Percentiles rank a stretch among this genome's conserved stretches.
Conservation (phyloP, 2,797 vertebrate genomes). For the Myotis findleyi region DNA sequence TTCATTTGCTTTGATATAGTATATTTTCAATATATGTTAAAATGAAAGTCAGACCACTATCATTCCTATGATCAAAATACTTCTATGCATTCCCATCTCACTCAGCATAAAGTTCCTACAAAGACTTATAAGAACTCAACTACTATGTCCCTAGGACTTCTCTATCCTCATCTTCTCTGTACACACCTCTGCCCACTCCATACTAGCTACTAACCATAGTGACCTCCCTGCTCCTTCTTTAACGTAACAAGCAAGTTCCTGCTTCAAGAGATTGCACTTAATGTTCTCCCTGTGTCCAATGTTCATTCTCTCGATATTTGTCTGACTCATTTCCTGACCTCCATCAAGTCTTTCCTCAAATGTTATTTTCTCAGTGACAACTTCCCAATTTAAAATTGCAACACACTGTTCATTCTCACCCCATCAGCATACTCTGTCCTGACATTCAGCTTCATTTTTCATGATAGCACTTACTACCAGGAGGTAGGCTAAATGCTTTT, state of each 20-base stretch:
- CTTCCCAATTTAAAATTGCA: background rate
- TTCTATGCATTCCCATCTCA: background rate
- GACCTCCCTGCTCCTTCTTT: background rate
- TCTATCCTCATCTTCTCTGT: background rate
- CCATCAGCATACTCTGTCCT: background rate
- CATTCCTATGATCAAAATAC: background rate
- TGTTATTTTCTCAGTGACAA: slow-evolving; percentile 25
- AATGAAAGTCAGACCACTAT: background rate
- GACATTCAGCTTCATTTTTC: background rate
- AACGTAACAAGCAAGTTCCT: background rate
- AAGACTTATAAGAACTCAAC: background rate
- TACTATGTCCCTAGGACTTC: background rate
- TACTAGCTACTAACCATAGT: background rate
- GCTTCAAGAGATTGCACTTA: background rate
- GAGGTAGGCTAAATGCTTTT: background rate
- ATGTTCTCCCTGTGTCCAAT: background rate
- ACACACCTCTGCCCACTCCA: background rate
- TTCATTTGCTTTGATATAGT: background rate
- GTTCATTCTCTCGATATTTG: background rate
- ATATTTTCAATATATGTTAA: background rate
- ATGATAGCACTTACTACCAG: background rate
- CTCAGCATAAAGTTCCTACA: background rate
- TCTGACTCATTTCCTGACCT: background rate
- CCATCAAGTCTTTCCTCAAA: background rate
- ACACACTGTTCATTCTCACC: background rate